Evolutionary conservation across 2,888 invertebrate species (phyloP).

Genomic region (Lasioglossum vierecki): DNA sequence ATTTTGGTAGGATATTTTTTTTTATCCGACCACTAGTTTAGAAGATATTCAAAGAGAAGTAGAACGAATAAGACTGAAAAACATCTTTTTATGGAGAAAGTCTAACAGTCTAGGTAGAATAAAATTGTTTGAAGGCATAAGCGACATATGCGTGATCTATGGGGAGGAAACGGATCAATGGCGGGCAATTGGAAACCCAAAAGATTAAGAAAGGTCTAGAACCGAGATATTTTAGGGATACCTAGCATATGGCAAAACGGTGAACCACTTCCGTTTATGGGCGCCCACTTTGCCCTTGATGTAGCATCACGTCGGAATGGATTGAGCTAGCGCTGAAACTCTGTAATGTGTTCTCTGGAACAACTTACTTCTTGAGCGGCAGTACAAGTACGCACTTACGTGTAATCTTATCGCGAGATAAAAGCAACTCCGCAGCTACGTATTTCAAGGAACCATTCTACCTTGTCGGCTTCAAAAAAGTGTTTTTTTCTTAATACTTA

Average conservation of each 20-base stretch:
- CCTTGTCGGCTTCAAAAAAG: background rate
- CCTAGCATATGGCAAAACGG: conserved; percentile 75
- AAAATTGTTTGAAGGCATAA: background rate
- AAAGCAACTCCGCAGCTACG: background rate
- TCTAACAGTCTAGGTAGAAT: background rate
- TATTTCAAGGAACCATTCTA: background rate
- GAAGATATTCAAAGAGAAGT: too few relatives aligned
- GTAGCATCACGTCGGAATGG: conserved; percentile 16
- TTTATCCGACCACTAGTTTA: too few relatives aligned
- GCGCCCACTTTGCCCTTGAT: conserved; percentile 46
- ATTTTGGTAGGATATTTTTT: too few relatives aligned
- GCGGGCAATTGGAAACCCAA: conserved; percentile 55
- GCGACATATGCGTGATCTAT: conserved; percentile 54
- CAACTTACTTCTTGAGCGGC: background rate
- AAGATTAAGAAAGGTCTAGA: conserved; percentile 66
- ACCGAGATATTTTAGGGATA: conserved; percentile 63
- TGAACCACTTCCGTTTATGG: conserved; percentile 74
- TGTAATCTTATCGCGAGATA: conserved; percentile 39
- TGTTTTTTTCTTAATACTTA: background rate
- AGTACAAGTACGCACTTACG: conserved; percentile 18
- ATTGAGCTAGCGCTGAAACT: conserved; percentile 35
- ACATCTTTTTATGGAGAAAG: background rate
- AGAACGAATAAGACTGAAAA: too few relatives aligned
- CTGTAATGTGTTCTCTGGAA: conserved; percentile 20
- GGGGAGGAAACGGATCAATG: conserved; percentile 57